Evolutionary conservation across 2,797 vertebrate genomes (phyloP).

Genomic region (Sandelia bainsii): DNA sequence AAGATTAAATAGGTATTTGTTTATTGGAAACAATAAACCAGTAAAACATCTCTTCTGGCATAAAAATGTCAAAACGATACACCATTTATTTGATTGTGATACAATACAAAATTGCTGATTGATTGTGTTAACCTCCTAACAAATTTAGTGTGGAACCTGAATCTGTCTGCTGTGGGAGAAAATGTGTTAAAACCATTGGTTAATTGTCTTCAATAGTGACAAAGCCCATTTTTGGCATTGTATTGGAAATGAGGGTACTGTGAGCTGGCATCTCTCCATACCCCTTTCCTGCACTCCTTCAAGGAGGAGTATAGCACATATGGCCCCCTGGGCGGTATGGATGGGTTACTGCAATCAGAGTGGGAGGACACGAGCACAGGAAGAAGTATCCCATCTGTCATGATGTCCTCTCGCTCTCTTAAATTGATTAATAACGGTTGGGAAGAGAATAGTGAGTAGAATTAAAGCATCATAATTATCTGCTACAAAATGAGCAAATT

Average conservation of each 20-base stretch:
- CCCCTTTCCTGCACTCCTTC: slow-evolving; percentile 71
- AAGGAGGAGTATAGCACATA: slow-evolving; percentile 77
- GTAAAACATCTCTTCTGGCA: slow-evolving; percentile 4
- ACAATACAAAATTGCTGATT: not conserved
- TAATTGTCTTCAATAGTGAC: slow-evolving; percentile 26
- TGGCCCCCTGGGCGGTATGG: slow-evolving; percentile 79
- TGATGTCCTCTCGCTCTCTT: slow-evolving; percentile 56
- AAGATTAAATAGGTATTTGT: slow-evolving; percentile 19
- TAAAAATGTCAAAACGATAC: slow-evolving; percentile 7
- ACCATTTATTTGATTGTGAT: slow-evolving; percentile 13
- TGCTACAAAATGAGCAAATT: slow-evolving; percentile 23
- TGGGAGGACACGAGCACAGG: slow-evolving; percentile 63
- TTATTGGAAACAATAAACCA: slow-evolving; percentile 23
- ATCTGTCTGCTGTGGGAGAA: not conserved
- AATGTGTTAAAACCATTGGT: not conserved
- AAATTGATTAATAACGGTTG: slow-evolving; percentile 70
- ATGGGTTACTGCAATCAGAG: slow-evolving; percentile 72
- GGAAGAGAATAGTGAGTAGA: slow-evolving; percentile 48
- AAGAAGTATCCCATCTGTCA: slow-evolving; percentile 78
- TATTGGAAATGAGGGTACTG: slow-evolving; percentile 46
- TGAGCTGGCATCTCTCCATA: slow-evolving; percentile 70
- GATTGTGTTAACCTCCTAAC: not conserved
- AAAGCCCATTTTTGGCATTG: slow-evolving; percentile 30
- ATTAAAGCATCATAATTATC: slow-evolving; percentile 60
- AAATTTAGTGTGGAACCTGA: not conserved